Percentiles rank a stretch among this genome's conserved stretches.
Conservation (phyloP, 1,140 invertebrate species). For the Portunus trituberculatus region DNA sequence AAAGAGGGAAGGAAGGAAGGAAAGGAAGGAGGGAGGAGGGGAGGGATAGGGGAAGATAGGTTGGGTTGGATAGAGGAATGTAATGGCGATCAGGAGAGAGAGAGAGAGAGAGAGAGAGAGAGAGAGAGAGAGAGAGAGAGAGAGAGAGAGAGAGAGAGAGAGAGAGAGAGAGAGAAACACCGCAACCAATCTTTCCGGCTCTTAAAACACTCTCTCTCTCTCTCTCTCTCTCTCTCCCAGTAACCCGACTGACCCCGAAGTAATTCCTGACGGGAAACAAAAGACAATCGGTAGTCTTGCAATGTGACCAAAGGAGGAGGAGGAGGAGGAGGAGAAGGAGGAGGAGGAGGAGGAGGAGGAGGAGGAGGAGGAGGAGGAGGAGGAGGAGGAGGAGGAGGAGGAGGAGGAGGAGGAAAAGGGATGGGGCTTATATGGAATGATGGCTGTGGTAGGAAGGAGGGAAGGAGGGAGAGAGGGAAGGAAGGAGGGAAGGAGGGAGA, state of each 20-base stretch:
- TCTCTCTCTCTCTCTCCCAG: no score
- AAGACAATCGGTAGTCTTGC: no score
- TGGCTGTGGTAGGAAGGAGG: background rate
- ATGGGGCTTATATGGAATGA: no score
- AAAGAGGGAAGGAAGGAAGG: background rate
- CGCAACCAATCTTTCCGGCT: no score
- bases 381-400: constrained; percentile 14
- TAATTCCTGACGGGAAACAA: no score
- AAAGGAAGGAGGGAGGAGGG: background rate
- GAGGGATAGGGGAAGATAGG: background rate
- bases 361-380: background rate
- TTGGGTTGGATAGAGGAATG: background rate
- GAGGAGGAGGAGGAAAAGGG: background rate
- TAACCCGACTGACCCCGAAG: no score
- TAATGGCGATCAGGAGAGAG: background rate
- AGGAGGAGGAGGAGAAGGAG: background rate
- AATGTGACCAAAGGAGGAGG: background rate
- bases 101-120: constrained; percentile 18
- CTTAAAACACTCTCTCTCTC: no score
- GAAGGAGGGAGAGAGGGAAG: background rate
- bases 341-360: background rate
- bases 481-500: background rate
- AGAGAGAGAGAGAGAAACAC: background rate
- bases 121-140: background rate
- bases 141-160: background rate